Evolutionary conservation across 2,888 invertebrate genomes (phyloP), one percentile per base, ranked within the genome.

Genomic region (Meloe dianella): DNA sequence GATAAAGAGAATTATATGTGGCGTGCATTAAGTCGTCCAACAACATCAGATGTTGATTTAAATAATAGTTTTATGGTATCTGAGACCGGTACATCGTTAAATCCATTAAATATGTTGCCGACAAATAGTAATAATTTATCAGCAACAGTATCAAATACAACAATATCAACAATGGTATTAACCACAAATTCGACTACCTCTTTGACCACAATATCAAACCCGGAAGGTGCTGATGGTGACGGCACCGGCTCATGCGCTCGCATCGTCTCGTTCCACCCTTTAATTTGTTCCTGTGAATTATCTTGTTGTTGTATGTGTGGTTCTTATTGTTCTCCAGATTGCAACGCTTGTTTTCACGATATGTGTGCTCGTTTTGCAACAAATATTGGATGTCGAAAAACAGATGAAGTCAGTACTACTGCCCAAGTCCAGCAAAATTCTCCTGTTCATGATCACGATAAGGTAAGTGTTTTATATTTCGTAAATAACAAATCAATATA

Each of bases 321-420:
- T 80, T 85, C 86, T 82, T 82, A 87, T 78, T 88, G 87, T 83
- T 86, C 88, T 77, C 80, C 86, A 88, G 89, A 89, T 83, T 89
- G 89, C 83, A 87, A 88, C 82, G 86, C 87, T 79, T 89, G 89
- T 83, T 88, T 88, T 85, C 89, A 89, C 84, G 84, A 85, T 79
- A 85, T 86, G 76, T 89, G 89, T 84, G 81, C 84, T 69, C 81
- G 84, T 38, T 84, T 83, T 75, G 80, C 83, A 71, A 75, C 80
- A 73, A 80, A 80, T 66, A 81, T 83, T 75, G 74, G 77, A 69
- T 85, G 85, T 80, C 84, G 83, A 80, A 84, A 83, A 79, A 83
- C 78, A 73, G 80, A 79, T 75, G 79, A 75, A 58, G 76, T 77
- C 77, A 79, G 14, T 14, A n/a, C 7, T 41, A n/a, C 41, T 41